Conservation (phyloP, 2,888 invertebrate species). For the Monochamus alternatus region DNA sequence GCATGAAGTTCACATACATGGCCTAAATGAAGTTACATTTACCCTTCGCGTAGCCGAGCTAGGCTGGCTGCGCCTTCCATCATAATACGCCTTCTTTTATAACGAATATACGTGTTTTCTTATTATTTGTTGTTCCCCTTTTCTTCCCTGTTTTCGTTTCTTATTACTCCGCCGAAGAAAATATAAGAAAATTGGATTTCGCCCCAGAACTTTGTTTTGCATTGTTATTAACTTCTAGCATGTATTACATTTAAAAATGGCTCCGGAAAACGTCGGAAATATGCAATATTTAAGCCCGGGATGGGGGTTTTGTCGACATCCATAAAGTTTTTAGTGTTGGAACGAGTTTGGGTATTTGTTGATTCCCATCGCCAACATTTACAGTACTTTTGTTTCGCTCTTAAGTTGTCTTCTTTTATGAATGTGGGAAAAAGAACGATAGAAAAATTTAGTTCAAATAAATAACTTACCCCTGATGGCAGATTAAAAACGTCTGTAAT, state of each 20-base stretch:
- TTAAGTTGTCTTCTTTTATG: not conserved
- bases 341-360: not conserved
- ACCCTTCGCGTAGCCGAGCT: conserved; percentile 48
- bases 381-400: not conserved
- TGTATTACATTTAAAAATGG: conserved; percentile 25
- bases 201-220: conserved; percentile 34
- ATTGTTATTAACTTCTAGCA: conserved; percentile 41
- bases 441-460: too few relatives aligned
- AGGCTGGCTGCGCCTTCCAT: conserved; percentile 49
- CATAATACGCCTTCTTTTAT: conserved; percentile 57
- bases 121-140: conserved; percentile 49
- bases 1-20: conserved; percentile 59
- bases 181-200: conserved; percentile 33
- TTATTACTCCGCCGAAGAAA: conserved; percentile 23
- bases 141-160: conserved; percentile 36
- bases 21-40: conserved; percentile 59
- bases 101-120: conserved; percentile 54
- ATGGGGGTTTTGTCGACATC: not conserved
- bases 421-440: too few relatives aligned
- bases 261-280: not conserved
- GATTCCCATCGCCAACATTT: not conserved
- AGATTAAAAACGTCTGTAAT: too few relatives aligned
- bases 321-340: not conserved
- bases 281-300: not conserved
- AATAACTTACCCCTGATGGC: too few relatives aligned